Evolutionary conservation across 2,888 invertebrate species (phyloP).

Genomic region (Drosophila borealis): DNA sequence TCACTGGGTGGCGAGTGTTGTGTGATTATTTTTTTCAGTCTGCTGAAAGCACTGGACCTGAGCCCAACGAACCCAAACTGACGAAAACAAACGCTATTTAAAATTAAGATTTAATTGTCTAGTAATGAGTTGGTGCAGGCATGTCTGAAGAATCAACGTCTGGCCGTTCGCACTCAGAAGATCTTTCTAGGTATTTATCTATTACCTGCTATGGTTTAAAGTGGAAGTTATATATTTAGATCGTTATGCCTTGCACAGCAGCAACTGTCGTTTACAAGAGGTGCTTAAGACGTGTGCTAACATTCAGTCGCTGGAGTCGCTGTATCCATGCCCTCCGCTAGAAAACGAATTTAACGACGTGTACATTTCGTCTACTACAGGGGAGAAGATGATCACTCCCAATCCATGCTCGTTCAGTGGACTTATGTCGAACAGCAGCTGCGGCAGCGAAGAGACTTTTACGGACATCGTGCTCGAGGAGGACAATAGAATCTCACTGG

Average conservation of each 20-base stretch:
- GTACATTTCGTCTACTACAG: conserved; percentile 40
- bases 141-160: conserved; percentile 74
- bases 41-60: conserved; percentile 53
- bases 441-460: conserved; percentile 75
- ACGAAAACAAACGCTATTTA: conserved; percentile 1
- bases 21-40: conserved; percentile 61
- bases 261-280: conserved; percentile 67
- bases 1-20: conserved; percentile 41
- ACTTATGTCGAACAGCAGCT: conserved; percentile 70
- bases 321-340: conserved; percentile 60
- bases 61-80: conserved; percentile 13
- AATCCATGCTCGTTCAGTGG: conserved; percentile 72
- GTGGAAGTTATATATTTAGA: background rate
- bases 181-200: conserved; percentile 55
- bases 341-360: conserved; percentile 77
- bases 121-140: conserved; percentile 37
- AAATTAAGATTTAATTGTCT: conserved; percentile 3
- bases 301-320: conserved; percentile 76
- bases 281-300: conserved; percentile 79
- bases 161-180: conserved; percentile 65
- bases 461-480: conserved; percentile 85
- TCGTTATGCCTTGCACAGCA: conserved; percentile 32
- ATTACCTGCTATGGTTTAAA: background rate
- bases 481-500: conserved; percentile 88
- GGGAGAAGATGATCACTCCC: conserved; percentile 77